Conservation (phyloP, 1,140 invertebrate species). For the Diplogasteroides magnus region DNA sequence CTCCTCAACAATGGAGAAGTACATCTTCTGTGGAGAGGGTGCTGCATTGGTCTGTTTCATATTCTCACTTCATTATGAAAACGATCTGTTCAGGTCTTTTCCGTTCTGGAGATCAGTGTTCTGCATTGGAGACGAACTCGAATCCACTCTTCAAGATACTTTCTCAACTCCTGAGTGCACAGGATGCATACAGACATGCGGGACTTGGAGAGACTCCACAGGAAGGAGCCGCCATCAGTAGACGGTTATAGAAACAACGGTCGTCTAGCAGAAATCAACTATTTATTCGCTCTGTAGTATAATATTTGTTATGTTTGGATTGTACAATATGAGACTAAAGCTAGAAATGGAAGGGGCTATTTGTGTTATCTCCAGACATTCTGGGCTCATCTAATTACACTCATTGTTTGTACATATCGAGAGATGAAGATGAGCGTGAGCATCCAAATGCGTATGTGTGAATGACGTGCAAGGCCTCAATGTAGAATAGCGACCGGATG, state of each 20-base stretch:
- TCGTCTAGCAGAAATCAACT: no score
- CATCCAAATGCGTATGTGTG: no score
- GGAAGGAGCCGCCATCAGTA: background rate
- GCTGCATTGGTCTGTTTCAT: conserved; percentile 49
- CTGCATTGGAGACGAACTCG: conserved; percentile 36
- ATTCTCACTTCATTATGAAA: background rate
- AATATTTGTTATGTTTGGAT: no score
- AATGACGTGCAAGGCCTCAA: no score
- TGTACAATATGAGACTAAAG: no score
- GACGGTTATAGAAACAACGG: background rate
- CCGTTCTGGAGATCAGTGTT: conserved; percentile 29
- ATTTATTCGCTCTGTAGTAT: no score
- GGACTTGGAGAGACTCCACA: background rate
- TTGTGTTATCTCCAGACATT: no score
- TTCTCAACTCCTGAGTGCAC: conserved; percentile 20
- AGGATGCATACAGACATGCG: conserved; percentile 16
- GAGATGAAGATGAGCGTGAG: no score
- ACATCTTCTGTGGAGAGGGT: conserved; percentile 53
- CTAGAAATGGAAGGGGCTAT: no score
- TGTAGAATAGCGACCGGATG: no score
- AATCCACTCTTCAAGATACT: conserved; percentile 39
- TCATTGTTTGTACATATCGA: no score
- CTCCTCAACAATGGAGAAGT: conserved; percentile 53
- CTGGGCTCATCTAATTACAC: no score
- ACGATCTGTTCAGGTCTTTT: conserved; percentile 23